These are phyloP conservation scores for Leguminivora glycinivorella DNA, from an alignment of 1,140 invertebrate species.

Conservation along the genomic window DNA sequence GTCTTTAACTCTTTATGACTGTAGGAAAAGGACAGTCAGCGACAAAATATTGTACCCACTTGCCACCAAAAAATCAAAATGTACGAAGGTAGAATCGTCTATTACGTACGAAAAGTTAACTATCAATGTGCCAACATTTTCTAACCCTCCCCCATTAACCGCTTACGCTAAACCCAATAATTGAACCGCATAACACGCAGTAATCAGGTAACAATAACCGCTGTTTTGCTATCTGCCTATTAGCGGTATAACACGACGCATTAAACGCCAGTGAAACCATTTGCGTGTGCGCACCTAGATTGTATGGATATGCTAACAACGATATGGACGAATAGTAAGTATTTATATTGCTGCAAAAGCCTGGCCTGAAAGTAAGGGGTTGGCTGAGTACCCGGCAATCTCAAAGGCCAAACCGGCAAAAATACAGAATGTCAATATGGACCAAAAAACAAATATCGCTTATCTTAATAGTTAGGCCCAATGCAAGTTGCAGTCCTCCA, in stretches of 20 bases:
- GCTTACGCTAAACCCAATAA: slow-evolving; percentile 8
- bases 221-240: slow-evolving; percentile 45
- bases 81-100: too few species aligned
- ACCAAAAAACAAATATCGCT: too few species aligned
- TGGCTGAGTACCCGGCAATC: too few species aligned
- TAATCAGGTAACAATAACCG: slow-evolving; percentile 32
- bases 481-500: too few species aligned
- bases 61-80: too few species aligned
- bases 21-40: neutral
- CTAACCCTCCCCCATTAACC: slow-evolving; percentile 30
- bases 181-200: slow-evolving; percentile 15
- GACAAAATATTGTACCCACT: too few species aligned
- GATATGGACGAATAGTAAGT: too few species aligned
- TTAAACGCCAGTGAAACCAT: slow-evolving; percentile 37
- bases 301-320: neutral
- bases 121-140: neutral
- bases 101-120: neutral
- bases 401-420: too few species aligned
- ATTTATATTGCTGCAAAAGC: neutral
- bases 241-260: slow-evolving; percentile 37
- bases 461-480: too few species aligned
- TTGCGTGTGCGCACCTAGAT: slow-evolving; percentile 12
- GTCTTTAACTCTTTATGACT: too few species aligned
- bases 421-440: too few species aligned
- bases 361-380: too few species aligned